A percentile compares a stretch with the other conserved stretches of the same genome.
phyloP scores from a whole-genome alignment of 2,888 invertebrate genomes.

The Spilarctia lutea region DNA sequence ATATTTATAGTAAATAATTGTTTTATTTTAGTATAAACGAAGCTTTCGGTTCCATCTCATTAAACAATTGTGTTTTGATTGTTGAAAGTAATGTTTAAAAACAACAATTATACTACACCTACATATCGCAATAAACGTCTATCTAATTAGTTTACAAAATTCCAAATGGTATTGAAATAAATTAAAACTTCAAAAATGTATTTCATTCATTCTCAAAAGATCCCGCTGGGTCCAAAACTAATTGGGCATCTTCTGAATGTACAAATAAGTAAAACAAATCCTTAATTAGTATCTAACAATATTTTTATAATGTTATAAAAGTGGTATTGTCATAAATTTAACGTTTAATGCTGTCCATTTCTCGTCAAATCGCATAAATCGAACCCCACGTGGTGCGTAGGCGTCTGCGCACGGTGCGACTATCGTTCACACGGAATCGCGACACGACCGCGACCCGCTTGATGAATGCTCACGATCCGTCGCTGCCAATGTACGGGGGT shows the following conservation, averaged over 20 bases:
- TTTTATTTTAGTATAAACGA: no score
- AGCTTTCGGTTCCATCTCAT: no score
- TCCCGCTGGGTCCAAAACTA: not conserved
- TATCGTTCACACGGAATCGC: constrained; percentile 62
- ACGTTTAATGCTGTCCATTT: not conserved
- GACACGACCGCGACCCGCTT: constrained; percentile 50
- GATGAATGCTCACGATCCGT: constrained; percentile 55
- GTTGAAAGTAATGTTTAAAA: no score
- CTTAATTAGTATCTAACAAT: not conserved
- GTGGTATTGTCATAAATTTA: not conserved
- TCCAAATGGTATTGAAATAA: not conserved
- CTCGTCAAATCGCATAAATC: constrained; percentile 31
- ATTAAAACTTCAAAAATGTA: not conserved
- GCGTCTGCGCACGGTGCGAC: constrained; percentile 53
- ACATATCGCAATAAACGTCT: no score
- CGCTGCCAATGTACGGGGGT: constrained; percentile 45
- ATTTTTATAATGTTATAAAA: constrained; percentile 1
- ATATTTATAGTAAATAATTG: no score
- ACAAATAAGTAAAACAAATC: not conserved
- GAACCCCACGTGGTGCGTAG: constrained; percentile 51
- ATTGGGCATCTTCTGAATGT: not conserved
- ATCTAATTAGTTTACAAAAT: not conserved
- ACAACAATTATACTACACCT: no score
- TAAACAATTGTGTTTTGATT: no score
- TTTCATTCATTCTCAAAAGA: not conserved